These are phyloP conservation scores for Tokudaia tokunoshimensis DNA, from an alignment of 2,797 vertebrate species.

Conservation along the genomic window DNA sequence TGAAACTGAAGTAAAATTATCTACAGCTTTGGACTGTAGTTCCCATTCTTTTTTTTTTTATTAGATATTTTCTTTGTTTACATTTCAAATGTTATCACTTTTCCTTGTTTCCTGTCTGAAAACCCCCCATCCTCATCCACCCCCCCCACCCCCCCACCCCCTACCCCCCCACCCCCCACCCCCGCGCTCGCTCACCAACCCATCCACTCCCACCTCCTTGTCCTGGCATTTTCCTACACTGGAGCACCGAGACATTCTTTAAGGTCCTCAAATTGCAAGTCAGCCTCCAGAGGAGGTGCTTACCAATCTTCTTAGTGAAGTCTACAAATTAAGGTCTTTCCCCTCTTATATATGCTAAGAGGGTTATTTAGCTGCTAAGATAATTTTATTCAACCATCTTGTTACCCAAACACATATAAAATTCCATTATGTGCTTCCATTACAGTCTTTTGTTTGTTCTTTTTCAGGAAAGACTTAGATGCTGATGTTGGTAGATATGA, in stretches of 20 bases:
- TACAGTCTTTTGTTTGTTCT: too few relatives aligned
- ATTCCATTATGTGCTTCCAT: not conserved
- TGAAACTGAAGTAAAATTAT: not conserved
- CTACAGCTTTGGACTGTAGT: not conserved
- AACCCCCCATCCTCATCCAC: too few relatives aligned
- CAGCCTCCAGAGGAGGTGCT: not conserved
- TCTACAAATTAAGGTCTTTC: not conserved
- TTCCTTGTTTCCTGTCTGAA: too few relatives aligned
- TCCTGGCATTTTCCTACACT: too few relatives aligned
- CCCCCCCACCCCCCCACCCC: too few relatives aligned
- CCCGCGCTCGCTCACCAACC: too few relatives aligned
- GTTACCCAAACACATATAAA: not conserved
- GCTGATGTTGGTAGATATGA: not conserved
- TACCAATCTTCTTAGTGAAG: not conserved
- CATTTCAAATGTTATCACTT: too few relatives aligned
- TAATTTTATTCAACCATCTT: not conserved
- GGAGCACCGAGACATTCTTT: too few relatives aligned
- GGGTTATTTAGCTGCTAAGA: not conserved
- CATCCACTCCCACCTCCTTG: too few relatives aligned
- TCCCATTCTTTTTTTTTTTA: not conserved
- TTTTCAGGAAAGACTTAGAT: not conserved
- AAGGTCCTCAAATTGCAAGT: too few relatives aligned
- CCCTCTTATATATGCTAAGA: not conserved
- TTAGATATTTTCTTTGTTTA: too few relatives aligned
- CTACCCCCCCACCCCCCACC: too few relatives aligned